Evolutionary conservation across 1,140 invertebrate genomes (phyloP), one percentile per base, ranked within the genome.

Genomic region (Cardiocondyla obscurior): DNA sequence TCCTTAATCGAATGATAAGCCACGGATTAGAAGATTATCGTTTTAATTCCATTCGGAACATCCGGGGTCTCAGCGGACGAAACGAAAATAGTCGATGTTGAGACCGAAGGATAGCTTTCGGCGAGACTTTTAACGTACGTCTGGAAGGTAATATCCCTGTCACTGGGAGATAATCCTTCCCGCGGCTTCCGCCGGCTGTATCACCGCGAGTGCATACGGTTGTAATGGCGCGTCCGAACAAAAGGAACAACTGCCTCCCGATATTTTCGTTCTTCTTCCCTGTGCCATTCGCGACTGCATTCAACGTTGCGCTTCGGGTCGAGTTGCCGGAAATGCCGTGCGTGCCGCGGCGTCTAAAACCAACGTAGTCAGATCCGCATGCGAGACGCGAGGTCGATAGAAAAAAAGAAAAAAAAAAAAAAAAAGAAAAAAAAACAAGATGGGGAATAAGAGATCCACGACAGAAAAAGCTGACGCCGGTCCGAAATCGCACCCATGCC

Each of bases 271-370:
- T 53, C 33, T 65, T 69, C 46, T 58, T 57, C 82, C 84, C 85
- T 22, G 55, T 58, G 44, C 82, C 77, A 28, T 81, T 49, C 46
- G 3, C 19, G 55, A 28, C 28, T 82, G 73, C 58, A 39, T 44
- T 19, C 58, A 22, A 30, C 58, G 44, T 81, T 82, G 77, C 89
- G 69, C 77, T 67, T 76, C 86, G 89, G 91, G 57, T 64, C 89
- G 82, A 69, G 81, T 92, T 92, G 92, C 92, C 92, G 92, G 92
- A 93, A 93, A 92, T 91, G 85, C 91, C 91, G 83, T 85, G 90
- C 90, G 90, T 93, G 91, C 92, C 91, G 83, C 70, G 77, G 42
- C 25, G 57, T 73, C 85, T 88, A 76, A 90, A 90, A 90, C 81
- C 67, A 88, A 77, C 62, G 83, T 33, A 58, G 74, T 77, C 70